A percentile compares a stretch with the other conserved stretches of the same genome.
Evolutionary conservation across 2,888 invertebrate species (phyloP).

Genomic region (Xiphydria camelus): DNA sequence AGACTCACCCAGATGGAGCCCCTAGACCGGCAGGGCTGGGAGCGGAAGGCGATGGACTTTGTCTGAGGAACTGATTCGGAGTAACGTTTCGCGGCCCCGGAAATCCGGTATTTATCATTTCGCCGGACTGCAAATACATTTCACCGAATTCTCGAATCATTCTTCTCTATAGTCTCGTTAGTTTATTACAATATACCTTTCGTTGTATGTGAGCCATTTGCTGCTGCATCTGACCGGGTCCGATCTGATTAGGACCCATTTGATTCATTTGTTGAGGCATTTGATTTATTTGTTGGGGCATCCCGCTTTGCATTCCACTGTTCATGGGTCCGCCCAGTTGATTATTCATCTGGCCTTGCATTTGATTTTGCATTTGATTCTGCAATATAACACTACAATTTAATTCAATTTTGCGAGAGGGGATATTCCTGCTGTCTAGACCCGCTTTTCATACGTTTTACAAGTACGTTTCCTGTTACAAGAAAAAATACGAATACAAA

Average conservation of each 20-base stretch:
- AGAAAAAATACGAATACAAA: too few relatives aligned
- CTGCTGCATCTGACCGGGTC: constrained; percentile 47
- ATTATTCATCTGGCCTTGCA: constrained; percentile 45
- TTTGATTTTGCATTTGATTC: constrained; percentile 51
- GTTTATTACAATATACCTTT: constrained; percentile 36
- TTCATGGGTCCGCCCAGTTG: constrained; percentile 50
- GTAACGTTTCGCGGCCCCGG: constrained; percentile 66
- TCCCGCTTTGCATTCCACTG: constrained; percentile 44
- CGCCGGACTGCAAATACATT: constrained; percentile 44
- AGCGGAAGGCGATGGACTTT: constrained; percentile 79
- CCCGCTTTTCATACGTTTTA: too few relatives aligned
- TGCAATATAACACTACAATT: constrained; percentile 24
- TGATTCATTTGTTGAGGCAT: constrained; percentile 47
- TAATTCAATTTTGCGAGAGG: too few relatives aligned
- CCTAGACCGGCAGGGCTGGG: constrained; percentile 70
- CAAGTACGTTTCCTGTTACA: too few relatives aligned
- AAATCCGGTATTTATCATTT: constrained; percentile 61
- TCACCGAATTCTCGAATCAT: too few relatives aligned
- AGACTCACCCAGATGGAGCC: constrained; percentile 56
- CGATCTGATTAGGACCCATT: constrained; percentile 51
- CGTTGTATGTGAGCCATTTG: constrained; percentile 61
- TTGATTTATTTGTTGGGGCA: constrained; percentile 40
- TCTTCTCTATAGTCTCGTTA: constrained; percentile 12
- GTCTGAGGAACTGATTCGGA: constrained; percentile 76
- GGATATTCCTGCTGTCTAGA: too few relatives aligned